phyloP scores from a whole-genome alignment of 1,140 invertebrate species.

The Nylanderia fulva region DNA sequence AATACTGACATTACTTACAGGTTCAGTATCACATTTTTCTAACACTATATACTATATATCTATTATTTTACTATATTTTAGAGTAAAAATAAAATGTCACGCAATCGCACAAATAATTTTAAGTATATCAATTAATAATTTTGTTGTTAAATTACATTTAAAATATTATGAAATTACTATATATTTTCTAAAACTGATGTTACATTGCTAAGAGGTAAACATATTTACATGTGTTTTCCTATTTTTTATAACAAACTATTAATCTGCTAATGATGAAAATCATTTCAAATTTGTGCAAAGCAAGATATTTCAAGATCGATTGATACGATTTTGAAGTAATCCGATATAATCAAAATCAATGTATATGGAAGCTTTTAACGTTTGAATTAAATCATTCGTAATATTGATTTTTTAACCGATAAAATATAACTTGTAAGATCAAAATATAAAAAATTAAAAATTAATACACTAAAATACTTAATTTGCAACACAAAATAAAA shows the following conservation, averaged over 20 bases:
- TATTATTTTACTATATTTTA: background rate
- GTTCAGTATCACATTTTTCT: slow-evolving; percentile 31
- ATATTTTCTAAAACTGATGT: background rate
- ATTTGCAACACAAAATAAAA: background rate
- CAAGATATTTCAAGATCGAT: background rate
- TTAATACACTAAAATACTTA: background rate
- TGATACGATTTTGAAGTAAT: background rate
- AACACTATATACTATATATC: background rate
- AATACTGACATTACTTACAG: slow-evolving; percentile 11
- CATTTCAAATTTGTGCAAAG: slow-evolving; percentile 14
- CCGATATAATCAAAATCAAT: background rate
- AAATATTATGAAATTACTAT: background rate
- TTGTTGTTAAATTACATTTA: background rate
- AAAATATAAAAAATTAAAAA: background rate
- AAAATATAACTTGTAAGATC: slow-evolving; percentile 10
- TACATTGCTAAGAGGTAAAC: background rate
- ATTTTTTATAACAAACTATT: background rate
- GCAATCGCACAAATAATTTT: background rate
- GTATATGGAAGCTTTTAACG: background rate
- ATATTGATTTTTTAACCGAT: background rate
- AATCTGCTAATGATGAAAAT: background rate
- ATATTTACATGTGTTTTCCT: background rate
- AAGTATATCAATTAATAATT: background rate
- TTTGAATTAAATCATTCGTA: background rate
- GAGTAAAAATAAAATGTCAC: background rate